These are phyloP conservation scores for Drosophila infuscata DNA, from an alignment of 2,888 invertebrate genomes.

Conservation along the genomic window DNA sequence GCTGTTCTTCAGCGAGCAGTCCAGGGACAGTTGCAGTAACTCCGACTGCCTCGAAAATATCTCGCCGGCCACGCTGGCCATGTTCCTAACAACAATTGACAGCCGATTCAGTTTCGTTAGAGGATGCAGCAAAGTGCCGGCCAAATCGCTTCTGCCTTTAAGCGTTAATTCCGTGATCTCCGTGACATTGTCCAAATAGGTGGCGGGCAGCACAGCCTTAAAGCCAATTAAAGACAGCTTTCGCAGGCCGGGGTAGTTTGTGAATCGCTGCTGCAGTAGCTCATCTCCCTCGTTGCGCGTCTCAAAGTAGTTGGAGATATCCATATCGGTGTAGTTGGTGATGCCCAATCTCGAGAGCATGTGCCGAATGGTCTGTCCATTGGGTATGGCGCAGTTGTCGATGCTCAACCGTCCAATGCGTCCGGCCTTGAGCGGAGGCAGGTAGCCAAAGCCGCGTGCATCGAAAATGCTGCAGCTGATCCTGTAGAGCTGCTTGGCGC, in stretches of 20 bases:
- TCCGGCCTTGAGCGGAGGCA: slow-evolving; percentile 61
- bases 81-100: slow-evolving; percentile 62
- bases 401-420: slow-evolving; percentile 52
- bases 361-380: slow-evolving; percentile 53
- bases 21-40: slow-evolving; percentile 53
- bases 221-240: slow-evolving; percentile 57
- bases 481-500: slow-evolving; percentile 48
- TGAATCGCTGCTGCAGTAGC: slow-evolving; percentile 62
- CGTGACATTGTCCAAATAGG: slow-evolving; percentile 56
- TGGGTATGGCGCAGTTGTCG: slow-evolving; percentile 66
- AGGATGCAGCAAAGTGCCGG: slow-evolving; percentile 56
- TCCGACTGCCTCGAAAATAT: slow-evolving; percentile 64
- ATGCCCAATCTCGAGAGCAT: slow-evolving; percentile 57
- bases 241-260: slow-evolving; percentile 57
- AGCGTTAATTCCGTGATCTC: slow-evolving; percentile 54
- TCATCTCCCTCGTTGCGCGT: slow-evolving; percentile 56
- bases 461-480: slow-evolving; percentile 67
- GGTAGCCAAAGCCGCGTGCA: slow-evolving; percentile 63
- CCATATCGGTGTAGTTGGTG: slow-evolving; percentile 61
- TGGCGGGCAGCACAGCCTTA: slow-evolving; percentile 50
- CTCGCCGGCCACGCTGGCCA: slow-evolving; percentile 62
- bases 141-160: slow-evolving; percentile 62
- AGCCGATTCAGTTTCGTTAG: slow-evolving; percentile 46
- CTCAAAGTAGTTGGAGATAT: slow-evolving; percentile 65
- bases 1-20: slow-evolving; percentile 64